phyloP scores from a whole-genome alignment of 1,140 invertebrate genomes.

The Pissodes strobi region DNA sequence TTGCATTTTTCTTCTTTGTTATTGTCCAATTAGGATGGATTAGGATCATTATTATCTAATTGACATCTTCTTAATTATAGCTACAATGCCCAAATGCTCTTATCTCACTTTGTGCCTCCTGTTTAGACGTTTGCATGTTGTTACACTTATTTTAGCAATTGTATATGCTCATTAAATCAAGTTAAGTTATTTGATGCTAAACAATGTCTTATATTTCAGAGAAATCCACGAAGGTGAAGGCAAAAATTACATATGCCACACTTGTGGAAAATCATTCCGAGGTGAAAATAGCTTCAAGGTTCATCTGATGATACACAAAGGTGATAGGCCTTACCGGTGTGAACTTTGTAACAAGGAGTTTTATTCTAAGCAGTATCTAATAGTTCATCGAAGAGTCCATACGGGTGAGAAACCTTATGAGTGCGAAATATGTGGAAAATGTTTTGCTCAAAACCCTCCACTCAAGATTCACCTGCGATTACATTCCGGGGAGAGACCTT shows the following conservation, averaged over 20 bases:
- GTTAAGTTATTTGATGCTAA: too few relatives aligned
- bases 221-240: conserved; percentile 7
- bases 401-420: conserved; percentile 61
- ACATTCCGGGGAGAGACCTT: conserved; percentile 47
- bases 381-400: conserved; percentile 62
- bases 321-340: conserved; percentile 56
- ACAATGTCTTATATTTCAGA: too few relatives aligned
- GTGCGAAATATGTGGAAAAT: conserved; percentile 58
- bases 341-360: conserved; percentile 59
- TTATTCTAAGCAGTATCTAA: conserved; percentile 60
- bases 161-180: too few relatives aligned
- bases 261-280: conserved; percentile 6
- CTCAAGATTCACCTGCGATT: conserved; percentile 55
- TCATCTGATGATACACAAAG: background rate
- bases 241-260: conserved; percentile 5
- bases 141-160: too few relatives aligned
- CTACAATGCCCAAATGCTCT: too few relatives aligned
- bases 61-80: too few relatives aligned
- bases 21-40: too few relatives aligned
- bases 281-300: background rate
- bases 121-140: too few relatives aligned
- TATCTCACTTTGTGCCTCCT: background rate
- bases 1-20: too few relatives aligned
- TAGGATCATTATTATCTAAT: too few relatives aligned
- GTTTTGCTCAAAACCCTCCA: conserved; percentile 55